Base-by-base conservation (phyloP, 2,888 invertebrate species). In the Hypomecis punctinalis region DNA sequence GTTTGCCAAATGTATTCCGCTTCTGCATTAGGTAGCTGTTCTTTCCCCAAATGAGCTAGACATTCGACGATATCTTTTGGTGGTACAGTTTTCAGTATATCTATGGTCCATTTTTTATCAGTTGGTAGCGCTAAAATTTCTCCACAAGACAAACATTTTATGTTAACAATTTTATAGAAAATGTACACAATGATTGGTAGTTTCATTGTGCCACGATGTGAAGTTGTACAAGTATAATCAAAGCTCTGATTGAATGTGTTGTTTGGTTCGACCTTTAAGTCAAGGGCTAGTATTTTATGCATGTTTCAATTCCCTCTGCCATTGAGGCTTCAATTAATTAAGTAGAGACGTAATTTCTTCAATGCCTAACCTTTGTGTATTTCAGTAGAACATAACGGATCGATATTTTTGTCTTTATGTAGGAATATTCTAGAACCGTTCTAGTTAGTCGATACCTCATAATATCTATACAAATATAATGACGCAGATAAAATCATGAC, bases 1-100 rank as follows among this genome's bases (percentile, higher is more conserved):
- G 84, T 70, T 39, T 84, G 67, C 93, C 93, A 93, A 58, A 93
- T 78, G 62, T 79, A 85, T 33, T 82, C 77, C 0, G 91, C 88
- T 72, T 89, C 86, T 6, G 73, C 67, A 3, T 63, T 49, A 0
- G 74, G 71, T 48, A 93, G 61, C 47, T 80, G 78, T 9, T 84
- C 78, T 63, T 79, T 88, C 1, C 88, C 86, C 6, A 93, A 69
- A 61, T 90, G 88, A 1, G 83, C 76, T 1, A 92, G 49, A 66
- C 93, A 93, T 47, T 84, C 76, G 8, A 86, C 71, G n/a, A 89
- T 75, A 9, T 90, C 87, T 65, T 86, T 80, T 0, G 84, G 79
- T 43, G 69, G 65, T 61, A 88, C 79, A 9, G 80, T 73, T 70
- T 85, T 72, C 49, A 93, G 66, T 33, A 87, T 81, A 5, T 60